Conservation (phyloP, 2,888 invertebrate species). For the Diaphora mendica region DNA sequence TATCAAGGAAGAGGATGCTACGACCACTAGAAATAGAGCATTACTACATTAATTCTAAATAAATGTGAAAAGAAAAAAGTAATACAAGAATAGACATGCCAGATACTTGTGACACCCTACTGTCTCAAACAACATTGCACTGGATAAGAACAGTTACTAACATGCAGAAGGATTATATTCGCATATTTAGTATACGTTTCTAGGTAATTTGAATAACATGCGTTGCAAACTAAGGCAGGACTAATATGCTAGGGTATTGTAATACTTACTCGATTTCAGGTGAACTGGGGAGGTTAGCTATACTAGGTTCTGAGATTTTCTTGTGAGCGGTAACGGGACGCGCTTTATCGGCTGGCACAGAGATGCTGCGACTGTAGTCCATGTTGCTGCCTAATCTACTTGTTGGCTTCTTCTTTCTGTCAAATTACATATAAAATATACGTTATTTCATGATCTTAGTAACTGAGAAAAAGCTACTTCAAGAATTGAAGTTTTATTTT, state of each 20-base stretch:
- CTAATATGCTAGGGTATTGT: constrained; percentile 40
- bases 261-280: constrained; percentile 90
- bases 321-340: constrained; percentile 73
- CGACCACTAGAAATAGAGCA: background rate
- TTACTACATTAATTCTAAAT: background rate
- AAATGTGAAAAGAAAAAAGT: background rate
- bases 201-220: constrained; percentile 53
- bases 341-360: constrained; percentile 93
- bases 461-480: no score
- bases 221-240: constrained; percentile 51
- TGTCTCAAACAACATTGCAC: constrained; percentile 7
- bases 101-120: background rate
- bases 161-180: constrained; percentile 43
- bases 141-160: constrained; percentile 16
- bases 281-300: constrained; percentile 88
- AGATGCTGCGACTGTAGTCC: constrained; percentile 95
- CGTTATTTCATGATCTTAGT: no score
- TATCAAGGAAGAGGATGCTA: background rate
- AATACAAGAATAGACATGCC: background rate
- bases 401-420: constrained; percentile 91
- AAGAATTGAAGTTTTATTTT: no score
- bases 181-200: constrained; percentile 28
- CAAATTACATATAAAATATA: constrained; percentile 16
- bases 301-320: constrained; percentile 85
- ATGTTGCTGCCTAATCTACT: constrained; percentile 86